These are phyloP conservation scores for Percopsis omiscomaycus DNA, from an alignment of 2,797 vertebrate species.

Conservation along the genomic window DNA sequence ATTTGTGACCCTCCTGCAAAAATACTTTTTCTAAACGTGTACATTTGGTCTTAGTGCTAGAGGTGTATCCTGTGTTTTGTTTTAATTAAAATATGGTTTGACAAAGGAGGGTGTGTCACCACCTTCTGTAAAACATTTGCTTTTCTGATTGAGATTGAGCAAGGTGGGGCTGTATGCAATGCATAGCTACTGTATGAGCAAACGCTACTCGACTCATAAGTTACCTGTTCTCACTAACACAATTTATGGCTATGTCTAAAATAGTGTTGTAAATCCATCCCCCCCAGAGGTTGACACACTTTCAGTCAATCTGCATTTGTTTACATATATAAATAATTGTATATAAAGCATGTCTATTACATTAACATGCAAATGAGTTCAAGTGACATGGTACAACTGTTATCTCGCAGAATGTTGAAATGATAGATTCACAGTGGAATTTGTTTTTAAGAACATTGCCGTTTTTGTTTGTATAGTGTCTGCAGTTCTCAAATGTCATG, in stretches of 20 bases:
- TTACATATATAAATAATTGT: no score
- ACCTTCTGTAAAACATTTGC: slow-evolving; percentile 57
- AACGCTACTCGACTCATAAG: slow-evolving; percentile 31
- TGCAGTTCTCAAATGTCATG: no score
- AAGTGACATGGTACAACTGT: background rate
- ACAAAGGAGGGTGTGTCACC: slow-evolving; percentile 54
- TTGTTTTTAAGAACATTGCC: background rate
- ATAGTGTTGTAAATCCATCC: background rate
- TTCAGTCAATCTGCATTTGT: no score
- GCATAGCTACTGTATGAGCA: slow-evolving; percentile 37
- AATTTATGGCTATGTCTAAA: slow-evolving; percentile 11
- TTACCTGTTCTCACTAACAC: slow-evolving; percentile 31
- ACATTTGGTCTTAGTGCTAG: background rate
- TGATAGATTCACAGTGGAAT: background rate
- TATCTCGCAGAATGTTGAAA: slow-evolving; percentile 10
- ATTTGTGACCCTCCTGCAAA: background rate
- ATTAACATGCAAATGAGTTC: background rate
- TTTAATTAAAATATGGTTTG: slow-evolving; percentile 26
- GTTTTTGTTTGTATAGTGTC: background rate
- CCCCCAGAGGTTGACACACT: no score
- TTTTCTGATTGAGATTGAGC: slow-evolving; percentile 55
- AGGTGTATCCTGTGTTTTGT: slow-evolving; percentile 16
- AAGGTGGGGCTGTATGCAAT: slow-evolving; percentile 60
- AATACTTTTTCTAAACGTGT: no score
- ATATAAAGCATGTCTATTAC: background rate